Evolutionary conservation across 2,113 vertebrate genomes (phyloP).

Genomic region (Psilopsiagon aymara): DNA sequence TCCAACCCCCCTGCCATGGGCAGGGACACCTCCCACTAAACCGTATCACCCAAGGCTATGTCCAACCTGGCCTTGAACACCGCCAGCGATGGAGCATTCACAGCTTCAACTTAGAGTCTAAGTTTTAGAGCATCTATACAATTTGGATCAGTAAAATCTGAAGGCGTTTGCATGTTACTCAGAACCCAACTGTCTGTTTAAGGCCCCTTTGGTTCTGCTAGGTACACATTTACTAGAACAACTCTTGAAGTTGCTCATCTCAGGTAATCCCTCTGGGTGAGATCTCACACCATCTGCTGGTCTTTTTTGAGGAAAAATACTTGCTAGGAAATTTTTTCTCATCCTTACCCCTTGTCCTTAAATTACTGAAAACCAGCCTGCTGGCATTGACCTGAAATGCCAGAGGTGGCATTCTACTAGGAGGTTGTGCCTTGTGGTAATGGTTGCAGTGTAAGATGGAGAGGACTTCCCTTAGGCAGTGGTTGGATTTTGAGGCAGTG

Average conservation of each 20-base stretch:
- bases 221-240: not conserved
- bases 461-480: not conserved
- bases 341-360: not conserved
- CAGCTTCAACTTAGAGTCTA: not conserved
- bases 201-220: not conserved
- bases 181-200: not conserved
- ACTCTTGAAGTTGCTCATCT: not conserved
- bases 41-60: too few relatives aligned
- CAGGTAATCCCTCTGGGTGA: not conserved
- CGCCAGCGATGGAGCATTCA: too few relatives aligned
- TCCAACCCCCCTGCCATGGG: too few relatives aligned
- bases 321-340: not conserved
- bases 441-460: not conserved
- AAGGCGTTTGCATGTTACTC: not conserved
- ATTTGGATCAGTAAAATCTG: not conserved
- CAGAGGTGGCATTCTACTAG: fast-evolving
- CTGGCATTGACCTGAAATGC: not conserved
- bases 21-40: too few relatives aligned
- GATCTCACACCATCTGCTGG: not conserved
- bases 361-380: not conserved
- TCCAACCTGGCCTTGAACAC: too few relatives aligned
- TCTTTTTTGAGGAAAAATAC: not conserved
- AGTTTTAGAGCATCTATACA: not conserved
- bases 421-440: not conserved
- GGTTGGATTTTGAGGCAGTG: not conserved